A percentile compares a stretch with the other conserved stretches of the same genome.
phyloP scores from a whole-genome alignment of 1,140 invertebrate genomes.

The Sycophila sp. region DNA sequence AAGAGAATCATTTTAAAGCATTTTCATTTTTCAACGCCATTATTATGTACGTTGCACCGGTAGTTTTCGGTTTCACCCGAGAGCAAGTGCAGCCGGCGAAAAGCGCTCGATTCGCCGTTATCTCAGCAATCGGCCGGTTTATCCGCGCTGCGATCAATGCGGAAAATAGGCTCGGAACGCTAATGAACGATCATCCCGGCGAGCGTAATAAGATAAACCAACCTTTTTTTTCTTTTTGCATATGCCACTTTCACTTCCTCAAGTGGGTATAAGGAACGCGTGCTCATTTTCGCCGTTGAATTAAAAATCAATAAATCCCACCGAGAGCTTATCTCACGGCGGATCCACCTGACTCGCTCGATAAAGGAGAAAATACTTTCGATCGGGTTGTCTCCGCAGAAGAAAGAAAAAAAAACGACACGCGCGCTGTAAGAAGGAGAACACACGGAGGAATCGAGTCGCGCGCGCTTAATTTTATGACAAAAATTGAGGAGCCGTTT shows the following conservation, averaged over 20 bases:
- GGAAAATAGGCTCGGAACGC: too few relatives aligned
- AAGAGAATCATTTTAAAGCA: too few relatives aligned
- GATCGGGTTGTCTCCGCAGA: neutral
- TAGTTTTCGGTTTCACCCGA: too few relatives aligned
- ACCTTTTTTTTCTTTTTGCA: neutral
- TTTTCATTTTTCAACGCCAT: too few relatives aligned
- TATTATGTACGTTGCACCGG: too few relatives aligned
- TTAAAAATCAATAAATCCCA: slow-evolving; percentile 21
- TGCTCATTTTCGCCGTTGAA: neutral
- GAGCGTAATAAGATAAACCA: slow-evolving; percentile 3
- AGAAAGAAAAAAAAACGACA: neutral
- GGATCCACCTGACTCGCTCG: neutral
- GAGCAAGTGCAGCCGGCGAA: too few relatives aligned
- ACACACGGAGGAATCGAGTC: too few relatives aligned
- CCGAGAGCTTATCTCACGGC: neutral
- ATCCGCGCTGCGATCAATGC: too few relatives aligned
- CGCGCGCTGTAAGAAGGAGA: neutral
- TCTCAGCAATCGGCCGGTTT: too few relatives aligned
- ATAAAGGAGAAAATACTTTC: neutral
- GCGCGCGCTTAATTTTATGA: neutral
- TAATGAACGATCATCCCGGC: slow-evolving; percentile 1
- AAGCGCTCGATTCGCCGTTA: too few relatives aligned
- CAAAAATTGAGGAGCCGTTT: neutral
- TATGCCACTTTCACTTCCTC: slow-evolving; percentile 31
- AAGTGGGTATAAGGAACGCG: neutral